A percentile compares a stretch with the other conserved stretches of the same genome.
Evolutionary conservation across 2,888 invertebrate genomes (phyloP).

Genomic region (Nemotelus nigrinus): DNA sequence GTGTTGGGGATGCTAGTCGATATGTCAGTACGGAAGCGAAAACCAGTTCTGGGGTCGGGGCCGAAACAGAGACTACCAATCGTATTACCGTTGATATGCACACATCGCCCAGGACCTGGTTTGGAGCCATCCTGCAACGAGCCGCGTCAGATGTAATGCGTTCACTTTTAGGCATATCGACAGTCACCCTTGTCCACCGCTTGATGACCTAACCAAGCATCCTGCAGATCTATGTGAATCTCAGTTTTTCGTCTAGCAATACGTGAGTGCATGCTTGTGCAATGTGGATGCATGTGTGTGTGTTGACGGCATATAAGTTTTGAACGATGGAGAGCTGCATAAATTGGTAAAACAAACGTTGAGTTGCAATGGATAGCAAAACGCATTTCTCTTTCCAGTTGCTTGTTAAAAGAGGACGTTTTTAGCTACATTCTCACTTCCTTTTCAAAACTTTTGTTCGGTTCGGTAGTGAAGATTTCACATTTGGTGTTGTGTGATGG

Average conservation of each 20-base stretch:
- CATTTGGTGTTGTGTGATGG: not conserved
- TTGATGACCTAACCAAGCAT: slow-evolving; percentile 28
- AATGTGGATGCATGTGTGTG: not conserved
- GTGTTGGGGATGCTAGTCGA: not conserved
- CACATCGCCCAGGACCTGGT: not conserved
- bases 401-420: slow-evolving; percentile 26
- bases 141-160: slow-evolving; percentile 37
- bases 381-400: slow-evolving; percentile 43
- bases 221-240: slow-evolving; percentile 33
- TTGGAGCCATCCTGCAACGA: slow-evolving; percentile 21
- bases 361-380: slow-evolving; percentile 35
- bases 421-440: slow-evolving; percentile 43
- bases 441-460: slow-evolving; percentile 28
- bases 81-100: slow-evolving; percentile 28
- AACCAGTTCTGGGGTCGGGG: not conserved
- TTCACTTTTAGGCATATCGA: slow-evolving; percentile 37
- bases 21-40: not conserved
- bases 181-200: slow-evolving; percentile 24
- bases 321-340: slow-evolving; percentile 33
- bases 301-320: not conserved
- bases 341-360: slow-evolving; percentile 40
- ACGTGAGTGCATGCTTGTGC: slow-evolving; percentile 6
- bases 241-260: slow-evolving; percentile 16
- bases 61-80: slow-evolving; percentile 5
- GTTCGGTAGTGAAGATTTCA: slow-evolving; percentile 18